Evolutionary conservation across 1,140 invertebrate species (phyloP), one percentile per base, ranked within the genome.

Genomic region (Stegodyphus mimosarum): DNA sequence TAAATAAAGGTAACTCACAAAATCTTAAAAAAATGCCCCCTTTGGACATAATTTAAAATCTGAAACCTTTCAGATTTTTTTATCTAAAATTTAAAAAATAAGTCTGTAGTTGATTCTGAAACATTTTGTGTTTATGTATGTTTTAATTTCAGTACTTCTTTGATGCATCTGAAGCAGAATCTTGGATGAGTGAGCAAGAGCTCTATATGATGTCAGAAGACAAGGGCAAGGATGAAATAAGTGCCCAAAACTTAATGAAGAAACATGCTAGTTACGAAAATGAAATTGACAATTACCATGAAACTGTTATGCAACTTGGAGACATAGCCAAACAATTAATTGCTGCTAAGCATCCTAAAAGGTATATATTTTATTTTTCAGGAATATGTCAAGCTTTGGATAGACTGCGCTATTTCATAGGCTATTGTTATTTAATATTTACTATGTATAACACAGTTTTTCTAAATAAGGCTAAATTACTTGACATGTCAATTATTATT

Each of bases 161-260:
- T 90, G 98, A 99, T 92, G 98, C 97, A 7, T 95, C 95, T 87
- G 98, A 99, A 90, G 98, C 98, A 4, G 98, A 99, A 90, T 96
- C 97, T 0, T 99, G 98, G 98, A 99, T 99, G 98, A 98, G 97
- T 90, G 98, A 99, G 91, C 98, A 99, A 90, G 98, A 99, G 90
- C 90, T 99, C 60, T 99, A 98, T 92, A 99, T 99, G 97, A 99
- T 99, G 98, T 96, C 98, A 4, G 98, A 99, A 89, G 98, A 99
- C 90, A 93, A 98, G 74, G 98, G 98, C 84, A 99, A 99, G 91
- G 98, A 99, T 91, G 98, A 99, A 91, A 98, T 98, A 72, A 98
- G 97, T 6, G 97, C 98, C 0, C 96, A 98, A 90, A 99, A 99
- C 90, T 92, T 99, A 53, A 98, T 99, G 94, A 99, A 99, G 93